These are phyloP conservation scores for Cryptocheilus praepositus DNA, from an alignment of 2,888 invertebrate species.

Conservation along the genomic window DNA sequence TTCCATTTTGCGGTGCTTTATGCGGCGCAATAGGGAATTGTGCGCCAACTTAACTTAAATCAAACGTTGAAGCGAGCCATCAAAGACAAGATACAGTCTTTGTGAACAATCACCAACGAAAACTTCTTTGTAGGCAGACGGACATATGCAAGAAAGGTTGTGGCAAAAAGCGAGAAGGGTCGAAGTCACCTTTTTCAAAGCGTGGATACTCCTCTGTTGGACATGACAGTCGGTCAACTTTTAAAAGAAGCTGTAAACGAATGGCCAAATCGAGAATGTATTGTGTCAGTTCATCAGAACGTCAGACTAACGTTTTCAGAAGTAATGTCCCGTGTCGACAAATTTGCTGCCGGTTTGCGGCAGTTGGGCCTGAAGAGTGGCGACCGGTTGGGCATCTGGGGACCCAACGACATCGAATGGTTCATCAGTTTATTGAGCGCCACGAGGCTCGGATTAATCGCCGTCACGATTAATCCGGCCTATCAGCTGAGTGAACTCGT, in stretches of 20 bases:
- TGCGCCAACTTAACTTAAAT: too few species aligned
- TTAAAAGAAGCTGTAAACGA: constrained; percentile 76
- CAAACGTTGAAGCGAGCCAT: too few species aligned
- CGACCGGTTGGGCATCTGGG: constrained; percentile 87
- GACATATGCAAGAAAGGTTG: neutral
- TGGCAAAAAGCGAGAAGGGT: constrained; percentile 13
- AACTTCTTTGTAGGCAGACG: too few species aligned
- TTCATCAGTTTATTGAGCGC: constrained; percentile 83
- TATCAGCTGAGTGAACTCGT: constrained; percentile 83
- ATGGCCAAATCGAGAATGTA: constrained; percentile 78
- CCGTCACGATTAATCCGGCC: constrained; percentile 87
- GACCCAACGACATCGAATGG: constrained; percentile 88
- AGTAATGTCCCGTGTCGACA: constrained; percentile 80
- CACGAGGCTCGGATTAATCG: constrained; percentile 82
- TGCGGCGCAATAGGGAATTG: too few species aligned
- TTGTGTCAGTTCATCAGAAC: constrained; percentile 78
- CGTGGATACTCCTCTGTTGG: constrained; percentile 76
- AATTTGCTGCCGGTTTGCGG: constrained; percentile 83
- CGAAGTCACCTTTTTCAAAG: constrained; percentile 75
- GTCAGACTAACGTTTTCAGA: constrained; percentile 77
- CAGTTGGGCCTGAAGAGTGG: constrained; percentile 82
- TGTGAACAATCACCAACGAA: neutral
- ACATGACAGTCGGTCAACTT: constrained; percentile 78
- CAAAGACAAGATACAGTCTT: neutral
- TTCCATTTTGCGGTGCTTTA: too few species aligned